Base-by-base conservation (phyloP, 2,113 vertebrate species). In the Megaleporinus macrocephalus region DNA sequence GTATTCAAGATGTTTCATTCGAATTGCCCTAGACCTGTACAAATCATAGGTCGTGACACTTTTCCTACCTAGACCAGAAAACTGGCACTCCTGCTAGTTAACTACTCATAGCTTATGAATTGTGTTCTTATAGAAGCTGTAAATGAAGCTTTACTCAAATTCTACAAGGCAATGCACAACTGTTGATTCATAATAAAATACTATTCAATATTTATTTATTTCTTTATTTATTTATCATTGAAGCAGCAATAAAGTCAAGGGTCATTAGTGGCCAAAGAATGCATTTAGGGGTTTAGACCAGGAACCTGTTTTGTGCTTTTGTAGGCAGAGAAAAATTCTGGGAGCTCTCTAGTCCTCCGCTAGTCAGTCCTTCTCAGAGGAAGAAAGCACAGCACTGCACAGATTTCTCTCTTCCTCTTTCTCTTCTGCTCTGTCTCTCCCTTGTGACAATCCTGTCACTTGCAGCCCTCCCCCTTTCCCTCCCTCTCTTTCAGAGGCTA, bases 401-500 rank as follows among this genome's bases (percentile, higher is more conserved):
- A 73, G 84, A 81, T 51, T 14, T 53, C 53, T 36, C 63, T 55
- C 26, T 29, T n/a, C 44, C 53, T 49, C 36, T 27, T 29, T 76
- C 61, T 63, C 73, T 76, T 55, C n/a, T n/a, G 53, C 33, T 59
- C 26, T 33, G 24, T 80, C 85, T 81, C 69, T 90, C 86, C 86
- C 88, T 78, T 66, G 85, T 93, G 93, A 91, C 93, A 90, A 91
- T 89, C 89, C 86, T 92, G 92, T 91, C 91, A 92, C 88, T 84
- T 88, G 89, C 91, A 90, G 90, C 86, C 91, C 91, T 91, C 91
- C 93, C 90, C 86, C 87, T 92, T 90, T 90, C 90, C 93, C 93
- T 93, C 92, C 90, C 93, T 87, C 90, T 92, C 92, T 93, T 81
- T 81, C 92, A 91, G 85, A 94, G 93, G 90, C 95, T 96, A 93